Evolutionary conservation across 2,113 vertebrate genomes (phyloP).

Genomic region (Syrmaticus mikado): DNA sequence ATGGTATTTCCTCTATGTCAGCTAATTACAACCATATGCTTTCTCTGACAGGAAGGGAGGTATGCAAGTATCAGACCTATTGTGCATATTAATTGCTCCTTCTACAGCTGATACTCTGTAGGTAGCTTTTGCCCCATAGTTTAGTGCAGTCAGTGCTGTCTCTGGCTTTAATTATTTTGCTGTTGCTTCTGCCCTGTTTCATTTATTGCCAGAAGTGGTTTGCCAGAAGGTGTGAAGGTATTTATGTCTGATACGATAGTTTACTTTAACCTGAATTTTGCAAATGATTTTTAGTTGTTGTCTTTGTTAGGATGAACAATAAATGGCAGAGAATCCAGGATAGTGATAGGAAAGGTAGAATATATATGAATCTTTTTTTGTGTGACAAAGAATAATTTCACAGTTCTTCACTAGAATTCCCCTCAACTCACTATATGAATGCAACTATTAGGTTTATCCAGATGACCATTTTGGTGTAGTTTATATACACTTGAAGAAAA

Average conservation of each 20-base stretch:
- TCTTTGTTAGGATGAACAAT: background rate
- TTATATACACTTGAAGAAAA: background rate
- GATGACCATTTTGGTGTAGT: background rate
- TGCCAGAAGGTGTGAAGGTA: background rate
- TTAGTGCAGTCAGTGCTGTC: background rate
- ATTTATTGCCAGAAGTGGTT: conserved; percentile 2
- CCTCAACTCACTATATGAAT: background rate
- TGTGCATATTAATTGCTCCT: conserved; percentile 43
- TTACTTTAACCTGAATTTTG: background rate
- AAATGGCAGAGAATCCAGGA: background rate
- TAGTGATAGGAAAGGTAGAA: background rate
- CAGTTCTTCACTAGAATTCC: background rate
- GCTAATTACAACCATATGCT: conserved; percentile 73
- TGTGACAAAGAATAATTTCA: background rate
- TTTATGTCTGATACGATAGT: background rate
- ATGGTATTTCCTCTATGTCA: conserved; percentile 69
- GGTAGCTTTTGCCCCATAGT: background rate
- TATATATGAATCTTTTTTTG: background rate
- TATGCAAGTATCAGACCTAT: conserved; percentile 14
- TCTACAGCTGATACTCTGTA: conserved; percentile 29
- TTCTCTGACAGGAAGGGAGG: conserved; percentile 37
- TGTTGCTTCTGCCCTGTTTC: background rate
- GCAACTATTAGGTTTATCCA: background rate
- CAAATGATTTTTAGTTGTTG: background rate
- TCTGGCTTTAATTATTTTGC: conserved; percentile 51